Evolutionary conservation across 2,888 invertebrate species (phyloP).

Genomic region (Trilocha varians): DNA sequence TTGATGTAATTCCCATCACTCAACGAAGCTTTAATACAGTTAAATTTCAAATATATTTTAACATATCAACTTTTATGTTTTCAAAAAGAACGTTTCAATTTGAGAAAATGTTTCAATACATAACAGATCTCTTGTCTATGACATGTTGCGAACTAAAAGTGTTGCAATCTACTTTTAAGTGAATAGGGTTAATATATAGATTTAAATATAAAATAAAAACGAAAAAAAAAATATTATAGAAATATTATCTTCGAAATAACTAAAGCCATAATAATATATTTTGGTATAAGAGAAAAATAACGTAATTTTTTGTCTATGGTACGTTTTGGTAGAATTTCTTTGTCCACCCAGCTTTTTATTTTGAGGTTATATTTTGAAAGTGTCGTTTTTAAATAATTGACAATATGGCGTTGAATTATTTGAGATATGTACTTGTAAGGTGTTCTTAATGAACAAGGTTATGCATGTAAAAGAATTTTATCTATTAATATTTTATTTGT

Average conservation of each 20-base stretch:
- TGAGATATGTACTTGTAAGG: not conserved
- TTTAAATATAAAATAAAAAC: constrained; percentile 31
- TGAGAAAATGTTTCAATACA: constrained; percentile 27
- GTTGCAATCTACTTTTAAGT: constrained; percentile 63
- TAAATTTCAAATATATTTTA: not conserved
- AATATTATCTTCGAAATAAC: constrained; percentile 63
- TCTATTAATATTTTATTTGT: constrained; percentile 66
- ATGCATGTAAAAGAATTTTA: constrained; percentile 55
- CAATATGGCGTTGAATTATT: constrained; percentile 1
- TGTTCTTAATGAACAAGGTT: constrained; percentile 5
- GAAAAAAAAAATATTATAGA: constrained; percentile 57
- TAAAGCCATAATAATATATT: constrained; percentile 73
- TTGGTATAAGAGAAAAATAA: constrained; percentile 65
- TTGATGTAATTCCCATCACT: constrained; percentile 1
- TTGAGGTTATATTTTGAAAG: not conserved
- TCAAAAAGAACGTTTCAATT: constrained; percentile 38
- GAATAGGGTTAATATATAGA: constrained; percentile 52
- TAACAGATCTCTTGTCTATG: constrained; percentile 55
- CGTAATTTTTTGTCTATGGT: constrained; percentile 31
- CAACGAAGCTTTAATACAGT: not conserved
- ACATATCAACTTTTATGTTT: constrained; percentile 22
- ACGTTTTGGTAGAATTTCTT: constrained; percentile 21
- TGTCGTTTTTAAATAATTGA: not conserved
- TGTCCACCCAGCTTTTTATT: constrained; percentile 34
- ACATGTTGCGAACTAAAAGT: constrained; percentile 63